These are phyloP conservation scores for Leptinotarsa haldemani DNA, from an alignment of 2,888 invertebrate species.

Conservation along the genomic window DNA sequence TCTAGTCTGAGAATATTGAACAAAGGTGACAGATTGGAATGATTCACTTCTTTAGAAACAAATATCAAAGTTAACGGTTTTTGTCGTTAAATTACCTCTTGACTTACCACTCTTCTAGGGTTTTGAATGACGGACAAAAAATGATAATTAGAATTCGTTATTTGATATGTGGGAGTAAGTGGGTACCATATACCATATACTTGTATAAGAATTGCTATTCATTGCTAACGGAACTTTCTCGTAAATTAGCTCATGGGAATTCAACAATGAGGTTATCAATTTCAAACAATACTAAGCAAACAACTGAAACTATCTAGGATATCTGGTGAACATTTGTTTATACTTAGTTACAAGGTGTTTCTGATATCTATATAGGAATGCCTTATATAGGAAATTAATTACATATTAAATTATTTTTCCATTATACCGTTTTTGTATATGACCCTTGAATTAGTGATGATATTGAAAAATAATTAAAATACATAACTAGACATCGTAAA, in stretches of 20 bases:
- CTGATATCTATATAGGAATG: neutral
- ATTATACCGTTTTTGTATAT: too few species aligned
- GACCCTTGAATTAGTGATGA: too few species aligned
- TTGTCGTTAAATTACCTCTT: neutral
- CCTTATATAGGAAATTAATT: too few species aligned
- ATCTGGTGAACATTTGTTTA: neutral
- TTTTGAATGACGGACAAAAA: neutral
- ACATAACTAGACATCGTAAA: too few species aligned
- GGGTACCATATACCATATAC: too few species aligned
- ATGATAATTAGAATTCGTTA: neutral
- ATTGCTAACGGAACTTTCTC: neutral
- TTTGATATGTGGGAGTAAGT: conserved; percentile 9
- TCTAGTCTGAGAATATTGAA: neutral
- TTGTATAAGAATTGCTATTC: neutral
- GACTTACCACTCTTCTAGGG: neutral
- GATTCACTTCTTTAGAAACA: too few species aligned
- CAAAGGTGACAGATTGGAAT: neutral
- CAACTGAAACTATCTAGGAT: neutral
- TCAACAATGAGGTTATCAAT: neutral
- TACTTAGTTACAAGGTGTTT: neutral
- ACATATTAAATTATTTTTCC: too few species aligned
- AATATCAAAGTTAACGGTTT: neutral
- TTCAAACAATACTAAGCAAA: neutral
- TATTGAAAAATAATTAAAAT: too few species aligned
- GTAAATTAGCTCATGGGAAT: neutral